phyloP scores from a whole-genome alignment of 2,113 vertebrate species.

The Notiomystis cincta region DNA sequence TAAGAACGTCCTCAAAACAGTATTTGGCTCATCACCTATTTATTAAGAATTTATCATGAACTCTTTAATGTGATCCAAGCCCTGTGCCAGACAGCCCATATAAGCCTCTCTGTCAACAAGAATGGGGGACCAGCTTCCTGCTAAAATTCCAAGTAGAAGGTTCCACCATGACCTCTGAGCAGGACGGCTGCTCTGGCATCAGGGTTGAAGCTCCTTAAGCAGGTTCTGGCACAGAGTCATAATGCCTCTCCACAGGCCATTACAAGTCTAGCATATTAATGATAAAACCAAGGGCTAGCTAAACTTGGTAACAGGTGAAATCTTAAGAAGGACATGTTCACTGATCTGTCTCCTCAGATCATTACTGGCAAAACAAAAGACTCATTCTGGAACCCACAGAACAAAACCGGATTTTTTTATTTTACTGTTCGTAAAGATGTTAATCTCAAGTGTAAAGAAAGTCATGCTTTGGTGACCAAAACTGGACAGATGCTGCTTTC shows the following conservation, averaged over 20 bases:
- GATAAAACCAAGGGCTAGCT: neutral
- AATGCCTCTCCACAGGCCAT: neutral
- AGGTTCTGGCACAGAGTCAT: neutral
- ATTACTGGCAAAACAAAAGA: neutral
- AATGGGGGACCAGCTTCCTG: neutral
- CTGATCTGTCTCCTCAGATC: neutral
- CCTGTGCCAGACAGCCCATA: neutral
- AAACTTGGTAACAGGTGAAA: neutral
- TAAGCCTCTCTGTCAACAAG: neutral
- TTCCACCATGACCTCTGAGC: neutral
- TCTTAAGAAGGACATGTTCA: neutral
- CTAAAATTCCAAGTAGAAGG: neutral
- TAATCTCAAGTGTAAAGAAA: neutral
- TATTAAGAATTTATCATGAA: neutral
- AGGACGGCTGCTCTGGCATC: accelerated
- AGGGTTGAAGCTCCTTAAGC: neutral
- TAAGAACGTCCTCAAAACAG: neutral
- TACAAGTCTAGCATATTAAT: neutral
- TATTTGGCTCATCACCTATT: neutral
- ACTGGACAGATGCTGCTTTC: neutral
- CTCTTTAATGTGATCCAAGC: neutral
- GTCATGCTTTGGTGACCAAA: neutral
- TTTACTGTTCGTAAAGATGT: neutral
- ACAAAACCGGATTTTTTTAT: neutral
- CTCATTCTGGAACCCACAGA: neutral